These are phyloP conservation scores for Myotis findleyi DNA, from an alignment of 2,797 vertebrate genomes.

Conservation along the genomic window DNA sequence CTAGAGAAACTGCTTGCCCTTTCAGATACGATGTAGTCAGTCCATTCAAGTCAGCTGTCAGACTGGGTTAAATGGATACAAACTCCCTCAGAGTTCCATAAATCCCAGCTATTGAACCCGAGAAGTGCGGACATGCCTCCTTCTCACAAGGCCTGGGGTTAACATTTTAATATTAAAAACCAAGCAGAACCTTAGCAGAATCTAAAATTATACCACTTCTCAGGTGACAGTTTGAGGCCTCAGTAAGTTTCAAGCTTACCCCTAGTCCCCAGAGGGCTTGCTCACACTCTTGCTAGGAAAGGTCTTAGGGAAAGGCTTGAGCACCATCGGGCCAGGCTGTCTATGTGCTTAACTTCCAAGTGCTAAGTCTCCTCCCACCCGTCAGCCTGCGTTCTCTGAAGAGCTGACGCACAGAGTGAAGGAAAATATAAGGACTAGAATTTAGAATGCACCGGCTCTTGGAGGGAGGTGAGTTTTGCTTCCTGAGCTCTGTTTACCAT, in stretches of 20 bases:
- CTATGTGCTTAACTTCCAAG: background rate
- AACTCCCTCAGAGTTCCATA: background rate
- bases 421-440: background rate
- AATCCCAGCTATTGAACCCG: background rate
- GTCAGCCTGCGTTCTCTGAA: background rate
- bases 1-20: background rate
- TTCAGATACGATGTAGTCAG: background rate
- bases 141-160: background rate
- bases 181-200: background rate
- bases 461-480: background rate
- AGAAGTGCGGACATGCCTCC: rapidly evolving
- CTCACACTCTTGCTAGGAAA: background rate
- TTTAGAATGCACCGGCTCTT: background rate
- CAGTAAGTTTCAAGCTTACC: background rate
- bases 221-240: background rate
- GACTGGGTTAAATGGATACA: no score
- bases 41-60: background rate
- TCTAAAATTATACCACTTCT: background rate
- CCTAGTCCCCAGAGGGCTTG: background rate
- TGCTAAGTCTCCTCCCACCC: background rate
- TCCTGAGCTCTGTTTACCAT: background rate
- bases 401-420: background rate
- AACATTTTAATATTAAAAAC: background rate
- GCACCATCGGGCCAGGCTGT: rapidly evolving
- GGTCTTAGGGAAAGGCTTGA: background rate